Percentiles rank a stretch among this genome's conserved stretches.
phyloP scores from a whole-genome alignment of 2,888 invertebrate genomes.

The Dynastes maya region DNA sequence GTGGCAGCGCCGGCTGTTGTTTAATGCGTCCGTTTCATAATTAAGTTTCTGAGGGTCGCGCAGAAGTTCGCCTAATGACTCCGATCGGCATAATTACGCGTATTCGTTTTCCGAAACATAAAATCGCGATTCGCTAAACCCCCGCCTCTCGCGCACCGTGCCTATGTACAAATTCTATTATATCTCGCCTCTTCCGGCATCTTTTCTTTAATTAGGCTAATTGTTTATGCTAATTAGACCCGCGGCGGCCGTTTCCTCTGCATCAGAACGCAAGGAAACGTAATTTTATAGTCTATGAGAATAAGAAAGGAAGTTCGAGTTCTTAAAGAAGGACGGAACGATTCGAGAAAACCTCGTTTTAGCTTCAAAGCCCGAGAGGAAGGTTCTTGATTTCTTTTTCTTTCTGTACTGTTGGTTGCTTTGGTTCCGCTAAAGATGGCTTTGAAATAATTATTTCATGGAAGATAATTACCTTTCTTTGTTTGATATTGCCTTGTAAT shows the following conservation, averaged over 20 bases:
- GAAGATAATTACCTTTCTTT: constrained; percentile 9
- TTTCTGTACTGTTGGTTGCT: constrained; percentile 8
- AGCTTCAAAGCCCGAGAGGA: too few relatives aligned
- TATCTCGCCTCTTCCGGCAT: background rate
- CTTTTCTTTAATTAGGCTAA: constrained; percentile 2
- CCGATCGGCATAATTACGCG: constrained; percentile 32
- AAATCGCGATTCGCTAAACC: constrained; percentile 24
- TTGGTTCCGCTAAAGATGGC: constrained; percentile 2
- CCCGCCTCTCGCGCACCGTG: too few relatives aligned
- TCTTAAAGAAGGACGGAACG: too few relatives aligned
- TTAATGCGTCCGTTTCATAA: constrained; percentile 43
- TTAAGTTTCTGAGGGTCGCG: constrained; percentile 37
- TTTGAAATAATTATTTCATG: constrained; percentile 13
- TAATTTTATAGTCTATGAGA: too few relatives aligned
- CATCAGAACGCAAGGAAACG: too few relatives aligned
- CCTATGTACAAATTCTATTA: background rate
- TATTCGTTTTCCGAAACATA: constrained; percentile 47
- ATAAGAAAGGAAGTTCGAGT: too few relatives aligned
- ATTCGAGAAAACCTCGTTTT: too few relatives aligned
- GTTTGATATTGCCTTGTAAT: too few relatives aligned
- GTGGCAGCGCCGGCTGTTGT: constrained; percentile 43
- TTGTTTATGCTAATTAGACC: constrained; percentile 9
- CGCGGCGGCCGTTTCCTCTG: background rate
- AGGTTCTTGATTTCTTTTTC: background rate
- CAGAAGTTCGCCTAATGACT: constrained; percentile 30